Conservation (phyloP, 1,140 invertebrate species). For the Lamellibrachia luymesi region DNA sequence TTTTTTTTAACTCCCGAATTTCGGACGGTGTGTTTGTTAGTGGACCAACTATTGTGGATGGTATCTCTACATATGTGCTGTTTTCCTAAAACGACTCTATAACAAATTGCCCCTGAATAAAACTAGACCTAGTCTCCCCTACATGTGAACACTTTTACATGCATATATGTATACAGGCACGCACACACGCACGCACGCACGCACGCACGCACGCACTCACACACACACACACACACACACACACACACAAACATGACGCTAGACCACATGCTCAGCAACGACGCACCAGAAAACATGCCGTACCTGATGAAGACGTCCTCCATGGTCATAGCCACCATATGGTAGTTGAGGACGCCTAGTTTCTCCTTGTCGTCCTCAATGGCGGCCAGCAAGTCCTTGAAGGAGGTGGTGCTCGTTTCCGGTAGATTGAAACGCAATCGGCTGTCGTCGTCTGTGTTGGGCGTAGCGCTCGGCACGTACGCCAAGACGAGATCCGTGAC, state of each 20-base stretch:
- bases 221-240: too few relatives aligned
- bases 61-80: too few relatives aligned
- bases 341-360: slow-evolving; percentile 45
- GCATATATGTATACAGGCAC: too few relatives aligned
- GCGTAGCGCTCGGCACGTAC: background rate
- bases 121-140: too few relatives aligned
- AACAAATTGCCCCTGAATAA: too few relatives aligned
- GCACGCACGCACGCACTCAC: too few relatives aligned
- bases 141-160: too few relatives aligned
- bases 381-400: slow-evolving; percentile 44
- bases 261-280: background rate
- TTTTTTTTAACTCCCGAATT: too few relatives aligned
- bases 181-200: too few relatives aligned
- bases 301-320: slow-evolving; percentile 44
- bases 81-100: too few relatives aligned
- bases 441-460: slow-evolving; percentile 9
- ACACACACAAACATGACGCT: background rate
- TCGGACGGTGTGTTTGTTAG: too few relatives aligned
- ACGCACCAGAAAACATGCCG: background rate
- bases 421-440: slow-evolving; percentile 23
- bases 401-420: slow-evolving; percentile 18
- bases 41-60: too few relatives aligned
- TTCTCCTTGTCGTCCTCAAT: slow-evolving; percentile 38
- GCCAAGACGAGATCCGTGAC: background rate
- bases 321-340: slow-evolving; percentile 51